Conservation (phyloP, 2,113 vertebrate genomes). For the Archilochus colubris region DNA sequence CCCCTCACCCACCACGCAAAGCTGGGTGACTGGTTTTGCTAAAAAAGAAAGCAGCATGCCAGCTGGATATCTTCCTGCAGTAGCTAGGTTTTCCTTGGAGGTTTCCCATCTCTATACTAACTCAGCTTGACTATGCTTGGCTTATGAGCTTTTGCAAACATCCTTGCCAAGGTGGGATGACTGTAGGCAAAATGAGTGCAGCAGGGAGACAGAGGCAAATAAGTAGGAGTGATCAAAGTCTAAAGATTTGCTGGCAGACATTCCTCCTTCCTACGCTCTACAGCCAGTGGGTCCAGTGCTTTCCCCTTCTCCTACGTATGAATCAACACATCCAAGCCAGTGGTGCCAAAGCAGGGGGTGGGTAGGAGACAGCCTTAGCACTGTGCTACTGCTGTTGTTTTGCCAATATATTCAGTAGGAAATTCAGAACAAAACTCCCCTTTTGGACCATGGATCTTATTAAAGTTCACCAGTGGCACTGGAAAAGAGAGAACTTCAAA, state of each 20-base stretch:
- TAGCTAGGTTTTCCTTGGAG: conserved; percentile 70
- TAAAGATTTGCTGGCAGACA: conserved; percentile 59
- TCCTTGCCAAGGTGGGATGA: conserved; percentile 57
- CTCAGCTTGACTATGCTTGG: conserved; percentile 54
- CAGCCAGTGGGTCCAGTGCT: conserved; percentile 59
- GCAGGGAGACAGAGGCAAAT: conserved; percentile 58
- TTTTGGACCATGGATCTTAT: neutral
- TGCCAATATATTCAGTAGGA: conserved; percentile 30
- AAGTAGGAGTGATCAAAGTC: conserved; percentile 66
- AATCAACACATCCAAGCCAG: conserved; percentile 44
- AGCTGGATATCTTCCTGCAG: conserved; percentile 40
- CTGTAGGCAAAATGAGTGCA: conserved; percentile 64
- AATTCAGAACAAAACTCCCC: conserved; percentile 13
- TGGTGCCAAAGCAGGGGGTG: conserved; percentile 37
- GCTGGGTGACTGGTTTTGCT: conserved; percentile 23
- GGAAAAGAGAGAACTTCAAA: neutral
- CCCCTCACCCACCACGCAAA: neutral
- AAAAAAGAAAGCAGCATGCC: neutral
- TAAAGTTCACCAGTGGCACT: neutral
- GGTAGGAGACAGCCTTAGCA: conserved; percentile 38
- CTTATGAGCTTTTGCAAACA: conserved; percentile 45
- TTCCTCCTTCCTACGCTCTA: conserved; percentile 48
- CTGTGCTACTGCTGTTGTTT: conserved; percentile 48
- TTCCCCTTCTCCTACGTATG: conserved; percentile 48
- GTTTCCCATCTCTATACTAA: conserved; percentile 59